Percentiles rank a stretch among this genome's conserved stretches.
phyloP scores from a whole-genome alignment of 2,888 invertebrate genomes.

The Koerneria pararmatus region DNA sequence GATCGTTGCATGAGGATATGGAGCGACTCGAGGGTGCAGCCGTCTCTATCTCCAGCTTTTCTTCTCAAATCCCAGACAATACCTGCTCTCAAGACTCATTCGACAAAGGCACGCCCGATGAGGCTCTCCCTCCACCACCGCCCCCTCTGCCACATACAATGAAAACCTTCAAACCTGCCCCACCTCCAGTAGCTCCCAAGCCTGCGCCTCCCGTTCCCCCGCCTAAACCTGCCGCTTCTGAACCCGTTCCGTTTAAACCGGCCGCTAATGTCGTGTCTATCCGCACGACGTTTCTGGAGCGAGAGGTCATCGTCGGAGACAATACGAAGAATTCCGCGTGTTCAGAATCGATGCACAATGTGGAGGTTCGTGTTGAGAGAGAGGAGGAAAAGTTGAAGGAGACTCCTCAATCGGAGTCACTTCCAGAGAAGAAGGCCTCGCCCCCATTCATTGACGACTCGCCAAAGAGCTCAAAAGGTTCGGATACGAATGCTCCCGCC shows the following conservation, averaged over 20 bases:
- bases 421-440: constrained; percentile 22
- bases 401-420: neutral
- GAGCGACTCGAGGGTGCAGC: constrained; percentile 37
- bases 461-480: constrained; percentile 30
- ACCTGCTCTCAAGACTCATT: constrained; percentile 31
- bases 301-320: constrained; percentile 14
- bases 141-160: constrained; percentile 27
- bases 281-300: constrained; percentile 18
- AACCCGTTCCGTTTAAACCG: too few species aligned
- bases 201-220: constrained; percentile 43
- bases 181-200: constrained; percentile 19
- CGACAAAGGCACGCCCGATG: constrained; percentile 19
- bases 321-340: too few species aligned
- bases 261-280: constrained; percentile 17
- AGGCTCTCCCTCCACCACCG: constrained; percentile 44
- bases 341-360: too few species aligned
- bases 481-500: neutral
- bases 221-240: constrained; percentile 33
- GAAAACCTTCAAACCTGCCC: constrained; percentile 9
- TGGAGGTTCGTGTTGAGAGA: neutral
- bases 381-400: neutral
- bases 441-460: constrained; percentile 50
- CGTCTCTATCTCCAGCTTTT: constrained; percentile 29
- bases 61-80: constrained; percentile 28
- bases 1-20: constrained; percentile 47